A percentile compares a stretch with the other conserved stretches of the same genome.
Evolutionary conservation across 2,888 invertebrate genomes (phyloP).

Genomic region (Peribatodes rhomboidaria): DNA sequence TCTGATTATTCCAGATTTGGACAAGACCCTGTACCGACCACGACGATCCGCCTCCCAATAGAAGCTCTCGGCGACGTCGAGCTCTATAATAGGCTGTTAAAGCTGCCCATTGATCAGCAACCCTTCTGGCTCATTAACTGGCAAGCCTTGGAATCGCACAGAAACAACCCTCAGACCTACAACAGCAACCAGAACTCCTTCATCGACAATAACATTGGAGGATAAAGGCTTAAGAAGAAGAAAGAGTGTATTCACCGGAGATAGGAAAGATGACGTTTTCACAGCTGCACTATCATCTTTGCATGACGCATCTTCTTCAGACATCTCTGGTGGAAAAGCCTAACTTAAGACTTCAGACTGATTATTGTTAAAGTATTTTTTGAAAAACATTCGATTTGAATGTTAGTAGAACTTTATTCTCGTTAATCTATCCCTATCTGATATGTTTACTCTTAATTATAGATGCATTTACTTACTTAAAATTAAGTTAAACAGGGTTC

Average conservation of each 20-base stretch:
- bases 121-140: constrained; percentile 91
- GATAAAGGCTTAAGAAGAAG: not conserved
- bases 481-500: no score
- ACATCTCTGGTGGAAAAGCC: no score
- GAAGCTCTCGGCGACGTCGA: constrained; percentile 89
- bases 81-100: constrained; percentile 85
- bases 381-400: no score
- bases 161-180: constrained; percentile 66
- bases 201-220: constrained; percentile 39
- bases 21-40: constrained; percentile 43
- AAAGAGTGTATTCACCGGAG: no score
- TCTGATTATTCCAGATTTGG: constrained; percentile 60
- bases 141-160: constrained; percentile 86
- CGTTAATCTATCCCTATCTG: no score
- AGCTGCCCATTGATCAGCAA: constrained; percentile 79
- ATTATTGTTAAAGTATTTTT: not conserved
- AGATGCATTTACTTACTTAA: no score
- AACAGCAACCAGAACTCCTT: constrained; percentile 59
- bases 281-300: no score
- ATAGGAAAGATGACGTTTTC: no score
- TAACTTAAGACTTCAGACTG: not conserved
- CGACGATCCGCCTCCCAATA: constrained; percentile 82
- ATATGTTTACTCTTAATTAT: no score
- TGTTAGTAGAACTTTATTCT: no score
- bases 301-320: no score